Percentiles rank a stretch among this genome's conserved stretches.
Conservation (phyloP, 2,888 invertebrate species). For the Drosophila birchii region DNA sequence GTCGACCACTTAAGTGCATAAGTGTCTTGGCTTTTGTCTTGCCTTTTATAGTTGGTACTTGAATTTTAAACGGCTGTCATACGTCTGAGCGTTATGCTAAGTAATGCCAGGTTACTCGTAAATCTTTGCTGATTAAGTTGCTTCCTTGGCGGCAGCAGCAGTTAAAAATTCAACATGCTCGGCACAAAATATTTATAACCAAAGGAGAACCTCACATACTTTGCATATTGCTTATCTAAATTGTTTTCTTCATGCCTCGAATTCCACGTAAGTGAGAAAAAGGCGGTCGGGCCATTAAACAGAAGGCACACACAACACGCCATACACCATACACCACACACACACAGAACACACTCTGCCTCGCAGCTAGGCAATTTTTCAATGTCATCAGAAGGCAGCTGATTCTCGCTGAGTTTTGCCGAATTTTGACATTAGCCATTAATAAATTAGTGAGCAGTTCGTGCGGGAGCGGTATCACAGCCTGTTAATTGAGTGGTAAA, state of each 20-base stretch:
- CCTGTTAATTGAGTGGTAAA: slow-evolving; percentile 64
- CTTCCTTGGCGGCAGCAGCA: slow-evolving; percentile 15
- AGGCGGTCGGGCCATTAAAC: slow-evolving; percentile 63
- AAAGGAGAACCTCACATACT: slow-evolving; percentile 25
- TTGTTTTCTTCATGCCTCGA: slow-evolving; percentile 57
- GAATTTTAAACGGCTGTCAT: slow-evolving; percentile 48
- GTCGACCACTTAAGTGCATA: slow-evolving; percentile 67
- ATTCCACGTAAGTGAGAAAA: slow-evolving; percentile 43
- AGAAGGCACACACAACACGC: slow-evolving; percentile 33
- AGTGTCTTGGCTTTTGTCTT: slow-evolving; percentile 67
- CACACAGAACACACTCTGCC: slow-evolving; percentile 8
- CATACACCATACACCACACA: background rate
- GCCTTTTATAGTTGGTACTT: slow-evolving; percentile 47
- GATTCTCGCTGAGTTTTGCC: slow-evolving; percentile 17
- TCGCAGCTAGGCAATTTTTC: slow-evolving; percentile 63
- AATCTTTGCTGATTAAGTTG: slow-evolving; percentile 69
- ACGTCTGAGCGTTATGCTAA: slow-evolving; percentile 35
- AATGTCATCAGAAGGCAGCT: slow-evolving; percentile 68
- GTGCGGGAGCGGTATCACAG: slow-evolving; percentile 28
- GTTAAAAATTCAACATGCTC: slow-evolving; percentile 39
- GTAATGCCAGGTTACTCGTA: slow-evolving; percentile 38
- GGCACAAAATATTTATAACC: slow-evolving; percentile 34
- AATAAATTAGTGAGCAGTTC: slow-evolving; percentile 67
- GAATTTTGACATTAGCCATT: slow-evolving; percentile 69
- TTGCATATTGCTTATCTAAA: slow-evolving; percentile 72